Evolutionary conservation across 2,113 vertebrate species (phyloP).

Genomic region (Lagenorhynchus albirostris): DNA sequence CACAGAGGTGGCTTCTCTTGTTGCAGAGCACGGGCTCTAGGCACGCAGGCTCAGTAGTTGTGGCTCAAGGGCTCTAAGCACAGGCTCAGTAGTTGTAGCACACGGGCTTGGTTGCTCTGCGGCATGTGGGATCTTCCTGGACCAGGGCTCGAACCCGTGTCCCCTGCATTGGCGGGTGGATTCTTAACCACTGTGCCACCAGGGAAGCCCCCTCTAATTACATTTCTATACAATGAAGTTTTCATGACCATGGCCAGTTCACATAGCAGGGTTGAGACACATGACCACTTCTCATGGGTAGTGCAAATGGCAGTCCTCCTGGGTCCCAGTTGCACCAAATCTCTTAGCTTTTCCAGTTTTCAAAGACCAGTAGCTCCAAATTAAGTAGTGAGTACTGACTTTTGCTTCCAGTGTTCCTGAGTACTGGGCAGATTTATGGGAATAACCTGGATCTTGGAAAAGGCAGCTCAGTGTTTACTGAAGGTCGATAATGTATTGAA

Average conservation of each 20-base stretch:
- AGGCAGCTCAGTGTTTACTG: background rate
- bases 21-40: too few species aligned
- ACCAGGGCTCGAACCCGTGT: too few species aligned
- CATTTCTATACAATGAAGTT: background rate
- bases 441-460: conserved; percentile 2
- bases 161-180: too few species aligned
- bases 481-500: conserved; percentile 16
- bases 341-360: background rate
- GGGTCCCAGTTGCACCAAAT: background rate
- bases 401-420: background rate
- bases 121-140: too few species aligned
- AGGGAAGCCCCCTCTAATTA: background rate
- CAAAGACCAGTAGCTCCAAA: background rate
- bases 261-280: background rate
- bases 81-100: too few species aligned
- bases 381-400: background rate
- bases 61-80: too few species aligned
- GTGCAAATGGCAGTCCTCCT: background rate
- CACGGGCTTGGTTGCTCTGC: too few species aligned
- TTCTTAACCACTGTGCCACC: too few species aligned
- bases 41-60: too few species aligned
- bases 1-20: too few species aligned
- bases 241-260: background rate
- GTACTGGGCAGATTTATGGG: background rate
- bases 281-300: background rate